Conservation (phyloP, 2,797 vertebrate species). For the Lutra lutra region DNA sequence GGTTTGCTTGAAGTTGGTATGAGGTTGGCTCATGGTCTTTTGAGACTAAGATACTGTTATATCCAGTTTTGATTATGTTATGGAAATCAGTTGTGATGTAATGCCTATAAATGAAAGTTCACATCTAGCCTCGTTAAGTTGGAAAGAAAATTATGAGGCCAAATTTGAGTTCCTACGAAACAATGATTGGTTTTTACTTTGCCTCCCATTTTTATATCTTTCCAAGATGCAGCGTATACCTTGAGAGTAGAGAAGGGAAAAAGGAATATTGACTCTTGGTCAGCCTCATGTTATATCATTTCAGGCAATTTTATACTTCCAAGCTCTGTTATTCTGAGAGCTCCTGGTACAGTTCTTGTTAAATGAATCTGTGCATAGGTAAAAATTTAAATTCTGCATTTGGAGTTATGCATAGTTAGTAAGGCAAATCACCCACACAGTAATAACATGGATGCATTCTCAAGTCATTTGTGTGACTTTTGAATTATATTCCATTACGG, state of each 20-base stretch:
- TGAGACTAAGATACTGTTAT: neutral
- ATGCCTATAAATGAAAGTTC: neutral
- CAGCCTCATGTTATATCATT: neutral
- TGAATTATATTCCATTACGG: neutral
- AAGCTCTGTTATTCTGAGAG: neutral
- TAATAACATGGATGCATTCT: neutral
- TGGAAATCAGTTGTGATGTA: neutral
- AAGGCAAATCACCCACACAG: neutral
- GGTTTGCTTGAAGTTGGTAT: neutral
- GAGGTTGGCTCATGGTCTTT: neutral
- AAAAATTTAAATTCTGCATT: neutral
- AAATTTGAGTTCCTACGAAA: neutral
- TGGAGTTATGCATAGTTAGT: neutral
- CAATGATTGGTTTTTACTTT: neutral
- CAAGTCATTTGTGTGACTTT: neutral
- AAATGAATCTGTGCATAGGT: neutral
- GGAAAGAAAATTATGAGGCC: neutral
- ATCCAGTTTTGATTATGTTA: neutral
- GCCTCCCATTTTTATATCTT: neutral
- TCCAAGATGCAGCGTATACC: neutral
- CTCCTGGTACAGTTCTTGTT: neutral
- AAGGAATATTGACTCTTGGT: neutral
- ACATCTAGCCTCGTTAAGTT: neutral
- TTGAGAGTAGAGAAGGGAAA: neutral
- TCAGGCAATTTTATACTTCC: neutral